Conservation (phyloP, 53 echinoderm and acorn worm species). For the Antedon mediterranea region DNA sequence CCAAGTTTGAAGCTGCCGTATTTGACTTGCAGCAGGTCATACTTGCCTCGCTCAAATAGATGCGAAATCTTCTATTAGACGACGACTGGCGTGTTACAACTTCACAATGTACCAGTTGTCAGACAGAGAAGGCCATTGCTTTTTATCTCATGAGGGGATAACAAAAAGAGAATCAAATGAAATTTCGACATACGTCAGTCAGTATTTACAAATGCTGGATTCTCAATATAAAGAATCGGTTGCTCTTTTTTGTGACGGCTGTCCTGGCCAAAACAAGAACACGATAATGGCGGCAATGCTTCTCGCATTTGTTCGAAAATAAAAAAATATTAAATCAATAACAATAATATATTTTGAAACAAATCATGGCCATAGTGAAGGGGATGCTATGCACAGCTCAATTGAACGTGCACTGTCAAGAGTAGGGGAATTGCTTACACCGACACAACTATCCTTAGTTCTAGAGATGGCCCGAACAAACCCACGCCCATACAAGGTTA, state of each 20-base stretch:
- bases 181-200: constrained; percentile 1
- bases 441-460: too few species aligned
- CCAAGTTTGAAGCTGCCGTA: too few species aligned
- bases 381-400: constrained; percentile 17
- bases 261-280: constrained; percentile 24
- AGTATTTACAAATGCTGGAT: not conserved
- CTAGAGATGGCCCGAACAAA: too few species aligned
- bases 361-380: constrained; percentile 16
- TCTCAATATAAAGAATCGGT: not conserved
- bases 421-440: not conserved
- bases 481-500: too few species aligned
- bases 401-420: constrained; percentile 3
- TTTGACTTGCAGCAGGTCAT: too few species aligned
- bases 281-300: constrained; percentile 17
- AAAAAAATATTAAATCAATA: too few species aligned
- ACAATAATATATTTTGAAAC: constrained; percentile 12
- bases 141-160: constrained; percentile 14
- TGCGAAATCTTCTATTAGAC: constrained; percentile 26
- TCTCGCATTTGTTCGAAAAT: not conserved
- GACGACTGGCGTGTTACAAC: constrained; percentile 21
- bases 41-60: too few species aligned
- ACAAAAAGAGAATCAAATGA: constrained; percentile 5
- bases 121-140: constrained; percentile 7
- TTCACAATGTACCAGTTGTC: constrained; percentile 25
- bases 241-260: constrained; percentile 14